Evolutionary conservation across 2,888 invertebrate genomes (phyloP), one percentile per base, ranked within the genome.

Genomic region (Beris morrisii): DNA sequence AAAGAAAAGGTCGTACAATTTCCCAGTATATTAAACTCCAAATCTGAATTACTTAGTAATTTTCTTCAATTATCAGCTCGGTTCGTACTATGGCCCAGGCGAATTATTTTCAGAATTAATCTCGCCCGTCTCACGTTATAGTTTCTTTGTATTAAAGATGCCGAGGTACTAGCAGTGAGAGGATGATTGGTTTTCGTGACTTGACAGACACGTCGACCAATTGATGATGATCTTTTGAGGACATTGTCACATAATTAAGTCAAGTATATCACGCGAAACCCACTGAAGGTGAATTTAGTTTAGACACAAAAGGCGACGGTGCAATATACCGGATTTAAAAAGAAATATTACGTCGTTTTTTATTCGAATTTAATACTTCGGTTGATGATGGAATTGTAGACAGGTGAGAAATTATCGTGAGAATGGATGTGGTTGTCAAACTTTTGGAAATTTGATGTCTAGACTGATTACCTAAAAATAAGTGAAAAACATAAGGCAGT

Each of bases 181-280:
- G 28, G 13, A 15, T 50, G 48, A 59, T 9, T 7, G 38, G 59
- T 31, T 59, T 59, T 48, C 59, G 50, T 59, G 59, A 59, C 59
- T 59, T 59, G 59, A 59, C 59, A 59, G 28, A 48, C 59, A 31
- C 48, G 15, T 48, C 48, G 31, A 59, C 31, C 48, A 59, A 48
- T 59, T 59, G 48, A 59, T 50, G 48, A 59, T 59, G 59, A 59
- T 59, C 46, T 59, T 59, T 59, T 50, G 46, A 59, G 59, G 31
- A 59, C 63, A 55, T 55, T 64, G 64, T 64, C 64, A 55, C 64
- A 64, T 64, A 64, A 64, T 64, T 64, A 64, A 64, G 64, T 64
- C 64, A 64, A 64, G 53, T 64, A 64, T 44, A 64, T 64, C 64
- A 64, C 64, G 64, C 64, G 46, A 64, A 64, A 54, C 45, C 45